Conservation (phyloP, 2,113 vertebrate genomes). For the Otolemur garnettii region DNA sequence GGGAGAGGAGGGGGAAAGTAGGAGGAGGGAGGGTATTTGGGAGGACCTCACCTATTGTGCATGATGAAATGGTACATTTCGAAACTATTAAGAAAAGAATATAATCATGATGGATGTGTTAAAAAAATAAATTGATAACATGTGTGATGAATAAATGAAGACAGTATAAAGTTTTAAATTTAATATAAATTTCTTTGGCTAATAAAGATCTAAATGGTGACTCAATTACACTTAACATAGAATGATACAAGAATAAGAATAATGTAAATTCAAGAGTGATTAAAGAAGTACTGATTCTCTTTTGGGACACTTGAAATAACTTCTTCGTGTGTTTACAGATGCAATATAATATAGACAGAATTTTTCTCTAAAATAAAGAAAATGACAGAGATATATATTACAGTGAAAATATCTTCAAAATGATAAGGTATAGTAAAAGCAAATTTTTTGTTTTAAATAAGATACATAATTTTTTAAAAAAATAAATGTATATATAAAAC, state of each 20-base stretch:
- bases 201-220: not conserved
- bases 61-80: no score
- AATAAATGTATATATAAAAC: not conserved
- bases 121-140: not conserved
- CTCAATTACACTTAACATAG: not conserved
- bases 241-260: not conserved
- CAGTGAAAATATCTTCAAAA: not conserved
- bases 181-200: not conserved
- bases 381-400: not conserved
- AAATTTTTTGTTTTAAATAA: not conserved
- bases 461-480: not conserved
- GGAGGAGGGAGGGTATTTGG: no score
- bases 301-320: not conserved
- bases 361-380: not conserved
- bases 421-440: not conserved
- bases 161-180: not conserved
- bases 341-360: not conserved
- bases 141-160: not conserved
- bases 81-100: no score
- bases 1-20: no score
- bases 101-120: no score
- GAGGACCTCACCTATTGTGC: no score
- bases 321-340: not conserved
- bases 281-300: not conserved
- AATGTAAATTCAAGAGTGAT: not conserved